Base-by-base conservation (phyloP, 2,797 vertebrate species). In the Anolis apletophallus region DNA sequence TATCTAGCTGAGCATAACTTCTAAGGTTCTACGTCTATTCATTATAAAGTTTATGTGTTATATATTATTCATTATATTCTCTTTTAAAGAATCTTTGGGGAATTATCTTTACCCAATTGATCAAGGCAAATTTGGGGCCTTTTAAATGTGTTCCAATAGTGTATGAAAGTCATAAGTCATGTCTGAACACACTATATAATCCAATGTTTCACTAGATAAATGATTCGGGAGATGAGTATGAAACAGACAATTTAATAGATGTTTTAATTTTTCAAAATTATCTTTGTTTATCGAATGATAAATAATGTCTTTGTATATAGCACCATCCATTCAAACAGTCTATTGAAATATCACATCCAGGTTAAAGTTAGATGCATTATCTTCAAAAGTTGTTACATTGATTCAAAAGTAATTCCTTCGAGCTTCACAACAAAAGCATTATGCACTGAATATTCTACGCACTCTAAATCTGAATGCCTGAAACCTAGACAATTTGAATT, bases 321-420 rank as follows among this genome's bases (percentile, higher is more conserved):
- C 36, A 71, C 57, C 36, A 87, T 84, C 86, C 55, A 69, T 80
- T 78, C 72, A 90, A 91, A 79, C 83, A 79, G 54, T 85, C 89
- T 72, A 83, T 87, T 59, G 78, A 85, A 72, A 79, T 86, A 69
- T 0, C 80, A 40, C 4, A 5, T 14, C 67, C 0, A 10, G 40
- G 19, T 72, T 90, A 88, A 87, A 50, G 82, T 88, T 93, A 94
- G 71, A 90, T 85, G 91, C 1, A 83, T 59, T 67, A 91, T 85
- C 85, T 89, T 84, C 83, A 85, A 92, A 88, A 73, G 32, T 81
- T 93, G 88, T 87, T 89, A 90, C 88, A 90, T 81, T 88, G 88
- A 91, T 89, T 92, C 89, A 68, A 92, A 93, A 94, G 89, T 19
- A 23, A 88, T 89, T 92, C 87, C 91, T 91, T 73, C 84, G 89